Evolutionary conservation across 2,888 invertebrate genomes (phyloP).

Genomic region (Xanthorhoe designata): DNA sequence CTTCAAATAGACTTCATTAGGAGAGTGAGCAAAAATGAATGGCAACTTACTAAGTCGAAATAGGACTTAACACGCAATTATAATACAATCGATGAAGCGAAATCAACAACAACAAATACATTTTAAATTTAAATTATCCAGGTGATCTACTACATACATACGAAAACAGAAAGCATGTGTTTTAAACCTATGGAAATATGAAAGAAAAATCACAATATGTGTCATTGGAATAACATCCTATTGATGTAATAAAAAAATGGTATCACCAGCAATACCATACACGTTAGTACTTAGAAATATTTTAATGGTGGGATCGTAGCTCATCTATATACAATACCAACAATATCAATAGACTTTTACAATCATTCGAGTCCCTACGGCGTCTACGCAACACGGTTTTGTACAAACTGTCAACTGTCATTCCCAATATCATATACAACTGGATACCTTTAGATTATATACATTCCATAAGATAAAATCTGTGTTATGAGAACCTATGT

Average conservation of each 20-base stretch:
- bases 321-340: slow-evolving; percentile 84
- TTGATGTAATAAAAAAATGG: slow-evolving; percentile 69
- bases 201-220: slow-evolving; percentile 79
- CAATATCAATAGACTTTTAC: slow-evolving; percentile 80
- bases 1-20: slow-evolving; percentile 37
- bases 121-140: slow-evolving; percentile 64
- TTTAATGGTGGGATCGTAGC: slow-evolving; percentile 84
- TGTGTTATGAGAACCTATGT: not conserved
- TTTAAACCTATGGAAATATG: slow-evolving; percentile 76
- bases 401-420: slow-evolving; percentile 38
- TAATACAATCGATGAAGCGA: slow-evolving; percentile 65
- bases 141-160: slow-evolving; percentile 62
- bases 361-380: slow-evolving; percentile 81
- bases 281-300: slow-evolving; percentile 83
- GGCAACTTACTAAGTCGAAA: slow-evolving; percentile 55
- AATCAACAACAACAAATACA: slow-evolving; percentile 65
- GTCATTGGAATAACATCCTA: slow-evolving; percentile 80
- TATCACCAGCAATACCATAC: slow-evolving; percentile 75
- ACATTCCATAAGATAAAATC: not conserved
- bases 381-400: slow-evolving; percentile 44
- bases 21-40: slow-evolving; percentile 67
- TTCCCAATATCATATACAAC: not conserved
- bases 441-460: not conserved
- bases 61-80: slow-evolving; percentile 53
- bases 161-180: slow-evolving; percentile 67